phyloP scores from a whole-genome alignment of 2,888 invertebrate species.

The Fragum whitleyi region DNA sequence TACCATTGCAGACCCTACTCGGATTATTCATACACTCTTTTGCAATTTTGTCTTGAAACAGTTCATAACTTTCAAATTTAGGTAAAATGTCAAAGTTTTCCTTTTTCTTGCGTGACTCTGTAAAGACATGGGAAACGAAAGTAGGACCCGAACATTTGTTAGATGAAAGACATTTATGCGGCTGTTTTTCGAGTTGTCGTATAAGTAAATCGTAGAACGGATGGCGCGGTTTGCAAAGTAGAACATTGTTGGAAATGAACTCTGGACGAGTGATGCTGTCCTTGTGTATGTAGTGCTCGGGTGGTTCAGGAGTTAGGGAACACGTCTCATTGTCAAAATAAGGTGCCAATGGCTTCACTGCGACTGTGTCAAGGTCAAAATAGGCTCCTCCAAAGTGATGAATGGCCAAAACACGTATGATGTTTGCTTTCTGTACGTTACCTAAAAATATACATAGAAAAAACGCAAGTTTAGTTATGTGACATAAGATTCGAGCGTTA shows the following conservation, averaged over 20 bases:
- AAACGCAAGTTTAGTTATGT: no score
- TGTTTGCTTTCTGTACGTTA: neutral
- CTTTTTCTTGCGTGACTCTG: neutral
- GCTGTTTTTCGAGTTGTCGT: neutral
- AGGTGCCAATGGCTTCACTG: neutral
- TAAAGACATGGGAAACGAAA: neutral
- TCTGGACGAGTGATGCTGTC: neutral
- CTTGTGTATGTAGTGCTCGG: neutral
- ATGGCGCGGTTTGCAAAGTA: neutral
- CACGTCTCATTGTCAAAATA: neutral
- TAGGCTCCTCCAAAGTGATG: neutral
- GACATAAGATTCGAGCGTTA: no score
- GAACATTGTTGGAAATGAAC: neutral
- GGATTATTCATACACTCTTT: neutral
- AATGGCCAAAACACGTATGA: neutral
- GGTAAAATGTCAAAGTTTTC: neutral
- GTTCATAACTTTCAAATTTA: conserved; percentile 3
- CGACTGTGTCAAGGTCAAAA: conserved; percentile 7
- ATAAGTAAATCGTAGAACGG: neutral
- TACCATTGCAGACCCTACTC: neutral
- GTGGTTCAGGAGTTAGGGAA: neutral
- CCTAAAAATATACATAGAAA: neutral
- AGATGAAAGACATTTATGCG: neutral
- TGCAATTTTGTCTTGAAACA: neutral
- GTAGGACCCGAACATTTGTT: neutral